Evolutionary conservation across 2,113 vertebrate genomes (phyloP), one percentile per base, ranked within the genome.

Genomic region (Rhipidura dahli): DNA sequence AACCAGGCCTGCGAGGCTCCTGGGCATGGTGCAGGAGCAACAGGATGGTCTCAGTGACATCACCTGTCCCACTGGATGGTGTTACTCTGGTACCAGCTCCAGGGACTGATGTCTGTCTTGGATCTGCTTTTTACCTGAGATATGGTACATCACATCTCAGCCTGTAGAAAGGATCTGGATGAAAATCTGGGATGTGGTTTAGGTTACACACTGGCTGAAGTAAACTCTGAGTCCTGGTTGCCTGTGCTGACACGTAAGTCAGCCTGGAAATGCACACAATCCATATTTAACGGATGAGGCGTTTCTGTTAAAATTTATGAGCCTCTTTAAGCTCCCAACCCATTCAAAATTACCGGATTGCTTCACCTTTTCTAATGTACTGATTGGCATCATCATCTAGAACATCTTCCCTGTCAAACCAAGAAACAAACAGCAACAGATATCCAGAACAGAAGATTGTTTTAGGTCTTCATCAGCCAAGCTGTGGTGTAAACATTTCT

Each of bases 281-380:
- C 64, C 60, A 60, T 51, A 42, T 59, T 63, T 71, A 76, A 39
- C 0, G 0, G 28, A 66, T 66, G 51, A 88, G 23, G 23, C 44
- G 44, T 68, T 90, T 88, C 61, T 88, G 61, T 60, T 87, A 68
- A 94, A 90, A 59, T 82, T 87, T 79, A 54, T 44, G 22, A 87
- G 42, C 45, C 47, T 81, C 35, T 75, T 71, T 47, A 50, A 71
- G 9, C 7, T 92, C 57, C 33, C 51, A 88, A 35, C 15, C 21
- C 82, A 26, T 75, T 66, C 49, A 68, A 64, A 79, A 68, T 72
- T 49, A 64, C 44, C 64, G 12, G 10, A 59, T 71, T 71, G 26
- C 75, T 75, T 87, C 66, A 40, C 10, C 8, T 88, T 85, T 85
- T 83, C 57, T 51, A 39, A 51, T 22, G 15, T 40, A n/a, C n/a